Percentiles rank a stretch among this genome's conserved stretches.
phyloP scores from a whole-genome alignment of 1,140 invertebrate species.

The Aporrectodea caliginosa region DNA sequence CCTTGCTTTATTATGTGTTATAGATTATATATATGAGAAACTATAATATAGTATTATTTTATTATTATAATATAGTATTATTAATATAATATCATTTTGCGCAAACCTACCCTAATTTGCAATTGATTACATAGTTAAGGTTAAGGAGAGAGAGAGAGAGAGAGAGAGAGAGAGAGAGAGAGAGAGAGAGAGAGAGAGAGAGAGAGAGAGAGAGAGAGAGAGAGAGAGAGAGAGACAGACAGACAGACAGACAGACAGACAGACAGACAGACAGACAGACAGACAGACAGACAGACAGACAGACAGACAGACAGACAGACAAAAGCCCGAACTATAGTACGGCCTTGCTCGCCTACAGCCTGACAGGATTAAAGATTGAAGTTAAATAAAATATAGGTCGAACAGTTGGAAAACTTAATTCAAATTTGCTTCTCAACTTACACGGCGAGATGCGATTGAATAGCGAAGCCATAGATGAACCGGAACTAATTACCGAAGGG shows the following conservation, averaged over 20 bases:
- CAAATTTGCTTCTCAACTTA: not conserved
- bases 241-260: not conserved
- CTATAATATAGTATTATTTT: not conserved
- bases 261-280: not conserved
- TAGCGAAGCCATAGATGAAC: no score
- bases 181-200: conserved; percentile 1
- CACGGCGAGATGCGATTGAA: not conserved
- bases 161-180: conserved; percentile 1
- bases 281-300: not conserved
- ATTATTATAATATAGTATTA: not conserved
- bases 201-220: conserved; percentile 1
- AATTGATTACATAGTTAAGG: not conserved
- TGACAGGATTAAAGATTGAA: not conserved
- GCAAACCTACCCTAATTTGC: not conserved
- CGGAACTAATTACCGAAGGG: no score
- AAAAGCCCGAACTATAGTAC: not conserved
- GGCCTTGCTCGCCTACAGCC: not conserved
- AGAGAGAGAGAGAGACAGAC: not conserved
- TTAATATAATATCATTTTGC: not conserved
- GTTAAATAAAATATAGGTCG: not conserved
- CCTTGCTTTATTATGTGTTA: no score
- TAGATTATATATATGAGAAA: no score
- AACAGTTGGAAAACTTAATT: not conserved
- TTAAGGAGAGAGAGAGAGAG: not conserved
- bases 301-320: not conserved